Evolutionary conservation across 2,888 invertebrate genomes (phyloP).

Genomic region (Argynnis bischoffii): DNA sequence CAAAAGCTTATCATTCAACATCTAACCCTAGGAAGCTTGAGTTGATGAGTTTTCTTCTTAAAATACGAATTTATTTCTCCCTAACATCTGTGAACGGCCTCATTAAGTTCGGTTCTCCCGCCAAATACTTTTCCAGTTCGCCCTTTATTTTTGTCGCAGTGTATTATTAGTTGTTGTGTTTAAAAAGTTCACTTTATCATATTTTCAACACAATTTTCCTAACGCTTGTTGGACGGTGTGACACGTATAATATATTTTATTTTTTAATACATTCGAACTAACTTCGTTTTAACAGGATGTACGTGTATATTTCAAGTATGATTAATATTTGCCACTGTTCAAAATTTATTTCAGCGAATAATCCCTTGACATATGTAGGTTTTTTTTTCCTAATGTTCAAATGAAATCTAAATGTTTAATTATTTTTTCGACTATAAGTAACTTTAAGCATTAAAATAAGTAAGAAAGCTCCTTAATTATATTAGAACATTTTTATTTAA

Average conservation of each 20-base stretch:
- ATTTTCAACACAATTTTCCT: conserved; percentile 37
- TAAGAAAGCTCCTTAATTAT: too few species aligned
- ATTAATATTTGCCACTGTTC: too few species aligned
- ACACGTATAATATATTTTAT: neutral
- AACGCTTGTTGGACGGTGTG: neutral
- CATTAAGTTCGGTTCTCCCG: conserved; percentile 59
- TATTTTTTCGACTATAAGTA: too few species aligned
- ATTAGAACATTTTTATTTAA: neutral
- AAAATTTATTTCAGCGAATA: too few species aligned
- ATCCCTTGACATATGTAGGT: too few species aligned
- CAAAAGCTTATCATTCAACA: conserved; percentile 15
- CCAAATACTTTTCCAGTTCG: conserved; percentile 57
- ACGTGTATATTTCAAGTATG: neutral
- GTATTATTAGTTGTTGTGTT: conserved; percentile 62
- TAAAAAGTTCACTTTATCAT: conserved; percentile 60
- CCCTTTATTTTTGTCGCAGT: conserved; percentile 63
- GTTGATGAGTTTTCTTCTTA: conserved; percentile 31
- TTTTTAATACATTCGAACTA: neutral
- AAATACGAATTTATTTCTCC: conserved; percentile 25
- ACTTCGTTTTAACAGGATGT: neutral
- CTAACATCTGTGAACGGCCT: conserved; percentile 63
- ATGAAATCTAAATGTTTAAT: too few species aligned
- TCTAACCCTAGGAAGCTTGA: conserved; percentile 21
- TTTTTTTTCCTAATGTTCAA: too few species aligned
- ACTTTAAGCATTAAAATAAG: too few species aligned